phyloP scores from a whole-genome alignment of 2,113 vertebrate species.

The Ammodytes dubius region DNA sequence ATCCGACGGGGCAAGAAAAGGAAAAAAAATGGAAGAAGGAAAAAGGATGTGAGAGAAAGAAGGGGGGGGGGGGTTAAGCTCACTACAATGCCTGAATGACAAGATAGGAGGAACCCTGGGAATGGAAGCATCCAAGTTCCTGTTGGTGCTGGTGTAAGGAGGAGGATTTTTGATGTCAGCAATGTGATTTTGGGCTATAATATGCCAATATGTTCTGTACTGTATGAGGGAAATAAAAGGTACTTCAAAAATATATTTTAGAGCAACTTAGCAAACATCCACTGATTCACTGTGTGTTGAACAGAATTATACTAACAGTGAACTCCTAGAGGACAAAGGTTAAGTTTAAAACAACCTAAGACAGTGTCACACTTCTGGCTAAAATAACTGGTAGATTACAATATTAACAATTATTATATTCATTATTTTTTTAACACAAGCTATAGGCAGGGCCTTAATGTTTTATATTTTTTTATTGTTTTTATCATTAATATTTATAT shows the following conservation, averaged over 20 bases:
- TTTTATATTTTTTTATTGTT: too few relatives aligned
- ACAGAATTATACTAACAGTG: background rate
- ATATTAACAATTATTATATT: background rate
- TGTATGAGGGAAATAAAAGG: background rate
- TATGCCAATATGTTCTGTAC: background rate
- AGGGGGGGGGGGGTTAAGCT: slow-evolving; percentile 72
- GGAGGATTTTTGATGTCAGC: slow-evolving; percentile 56
- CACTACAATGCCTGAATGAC: slow-evolving; percentile 73
- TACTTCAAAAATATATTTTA: background rate
- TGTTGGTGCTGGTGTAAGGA: slow-evolving; percentile 53
- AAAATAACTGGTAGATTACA: background rate
- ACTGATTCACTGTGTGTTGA: background rate
- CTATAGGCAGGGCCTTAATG: too few relatives aligned
- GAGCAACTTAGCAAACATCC: background rate
- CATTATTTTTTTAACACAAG: too few relatives aligned
- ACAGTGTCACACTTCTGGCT: background rate
- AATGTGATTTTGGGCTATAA: slow-evolving; percentile 38
- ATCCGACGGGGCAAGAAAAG: slow-evolving; percentile 71
- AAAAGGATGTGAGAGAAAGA: slow-evolving; percentile 63
- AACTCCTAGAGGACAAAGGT: background rate
- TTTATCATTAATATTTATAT: too few relatives aligned
- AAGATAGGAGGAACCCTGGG: slow-evolving; percentile 73
- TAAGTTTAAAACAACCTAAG: background rate
- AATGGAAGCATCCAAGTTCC: slow-evolving; percentile 62
- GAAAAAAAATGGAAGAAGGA: slow-evolving; percentile 54